These are phyloP conservation scores for Troilus luridus DNA, from an alignment of 2,888 invertebrate species.

Conservation along the genomic window DNA sequence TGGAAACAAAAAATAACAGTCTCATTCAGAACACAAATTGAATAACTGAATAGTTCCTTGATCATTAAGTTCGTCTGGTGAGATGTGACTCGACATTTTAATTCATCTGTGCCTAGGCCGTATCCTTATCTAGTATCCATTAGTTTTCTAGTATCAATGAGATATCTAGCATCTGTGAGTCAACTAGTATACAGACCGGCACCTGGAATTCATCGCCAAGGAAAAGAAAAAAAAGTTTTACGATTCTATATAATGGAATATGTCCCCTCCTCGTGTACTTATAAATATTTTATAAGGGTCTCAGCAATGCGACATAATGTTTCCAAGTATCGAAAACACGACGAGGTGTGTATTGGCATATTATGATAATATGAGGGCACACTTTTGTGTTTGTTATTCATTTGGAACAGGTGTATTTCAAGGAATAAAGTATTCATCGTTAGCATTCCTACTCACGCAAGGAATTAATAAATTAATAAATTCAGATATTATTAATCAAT, in stretches of 20 bases:
- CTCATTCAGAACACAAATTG: not conserved
- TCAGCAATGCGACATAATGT: not conserved
- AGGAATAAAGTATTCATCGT: not conserved
- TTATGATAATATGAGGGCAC: not conserved
- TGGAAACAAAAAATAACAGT: not conserved
- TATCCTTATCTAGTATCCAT: not conserved
- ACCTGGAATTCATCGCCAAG: not conserved
- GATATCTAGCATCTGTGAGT: not conserved
- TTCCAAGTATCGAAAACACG: not conserved
- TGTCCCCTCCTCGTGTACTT: not conserved
- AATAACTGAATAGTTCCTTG: not conserved
- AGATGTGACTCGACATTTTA: not conserved
- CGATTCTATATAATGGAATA: not conserved
- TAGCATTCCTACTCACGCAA: not conserved
- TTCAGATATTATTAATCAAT: too few relatives aligned
- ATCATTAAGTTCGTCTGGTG: not conserved
- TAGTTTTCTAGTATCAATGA: not conserved
- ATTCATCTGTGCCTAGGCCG: not conserved
- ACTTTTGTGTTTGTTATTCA: not conserved
- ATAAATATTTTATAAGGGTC: not conserved
- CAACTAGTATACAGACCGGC: not conserved
- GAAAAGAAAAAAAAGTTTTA: not conserved
- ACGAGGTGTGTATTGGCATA: slow-evolving; percentile 12
- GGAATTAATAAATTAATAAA: too few relatives aligned
- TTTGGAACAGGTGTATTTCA: not conserved